Evolutionary conservation across 2,888 invertebrate genomes (phyloP).

Genomic region (Synergus gifuensis): DNA sequence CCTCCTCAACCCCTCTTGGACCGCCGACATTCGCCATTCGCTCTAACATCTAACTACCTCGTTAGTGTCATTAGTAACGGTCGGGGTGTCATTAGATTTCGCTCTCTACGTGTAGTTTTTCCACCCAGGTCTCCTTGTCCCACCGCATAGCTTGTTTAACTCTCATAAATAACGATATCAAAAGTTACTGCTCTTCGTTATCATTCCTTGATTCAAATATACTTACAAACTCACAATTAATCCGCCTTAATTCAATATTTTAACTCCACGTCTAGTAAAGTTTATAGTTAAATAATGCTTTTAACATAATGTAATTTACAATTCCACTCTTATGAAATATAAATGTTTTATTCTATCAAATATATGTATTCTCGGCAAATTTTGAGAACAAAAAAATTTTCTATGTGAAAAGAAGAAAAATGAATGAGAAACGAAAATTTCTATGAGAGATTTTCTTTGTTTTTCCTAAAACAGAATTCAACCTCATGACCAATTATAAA

Average conservation of each 20-base stretch:
- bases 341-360: too few species aligned
- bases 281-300: too few species aligned
- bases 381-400: too few species aligned
- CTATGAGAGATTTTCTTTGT: too few species aligned
- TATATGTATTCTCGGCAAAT: too few species aligned
- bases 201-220: neutral
- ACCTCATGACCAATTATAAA: too few species aligned
- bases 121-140: constrained; percentile 58
- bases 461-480: too few species aligned
- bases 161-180: constrained; percentile 17
- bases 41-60: constrained; percentile 77
- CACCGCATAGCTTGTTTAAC: constrained; percentile 10
- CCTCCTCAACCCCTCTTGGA: constrained; percentile 57
- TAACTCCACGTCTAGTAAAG: too few species aligned
- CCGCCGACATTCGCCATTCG: constrained; percentile 72
- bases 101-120: constrained; percentile 72
- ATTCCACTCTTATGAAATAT: too few species aligned
- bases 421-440: too few species aligned
- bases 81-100: constrained; percentile 77
- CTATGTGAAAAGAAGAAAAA: too few species aligned
- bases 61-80: constrained; percentile 77
- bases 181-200: constrained; percentile 23
- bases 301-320: too few species aligned
- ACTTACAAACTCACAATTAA: neutral
- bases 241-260: neutral